These are phyloP conservation scores for Ramazzottius varieornatus DNA, from an alignment of 2,888 invertebrate genomes.

Conservation along the genomic window DNA sequence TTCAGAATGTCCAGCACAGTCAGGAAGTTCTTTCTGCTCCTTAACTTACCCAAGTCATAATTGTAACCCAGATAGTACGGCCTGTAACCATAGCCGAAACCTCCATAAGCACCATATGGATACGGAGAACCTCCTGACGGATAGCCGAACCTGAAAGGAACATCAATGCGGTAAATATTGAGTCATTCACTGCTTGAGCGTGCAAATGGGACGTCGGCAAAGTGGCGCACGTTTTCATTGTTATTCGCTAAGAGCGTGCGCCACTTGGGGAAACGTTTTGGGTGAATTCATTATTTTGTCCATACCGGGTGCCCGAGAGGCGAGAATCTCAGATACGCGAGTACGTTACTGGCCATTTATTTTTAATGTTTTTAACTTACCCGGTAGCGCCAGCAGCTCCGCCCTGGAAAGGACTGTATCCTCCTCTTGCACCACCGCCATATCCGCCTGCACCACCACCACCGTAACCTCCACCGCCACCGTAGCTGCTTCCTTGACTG, in stretches of 20 bases:
- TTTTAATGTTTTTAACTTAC: not conserved
- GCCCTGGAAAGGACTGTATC: not conserved
- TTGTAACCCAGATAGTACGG: constrained; percentile 2
- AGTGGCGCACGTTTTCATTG: too few relatives aligned
- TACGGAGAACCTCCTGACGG: not conserved
- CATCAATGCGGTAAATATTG: too few relatives aligned
- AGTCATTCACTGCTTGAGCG: too few relatives aligned
- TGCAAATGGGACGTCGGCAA: too few relatives aligned
- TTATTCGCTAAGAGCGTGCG: too few relatives aligned
- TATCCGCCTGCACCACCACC: not conserved
- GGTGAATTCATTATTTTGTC: too few relatives aligned
- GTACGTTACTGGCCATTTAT: too few relatives aligned
- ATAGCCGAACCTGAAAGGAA: not conserved
- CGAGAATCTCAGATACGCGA: too few relatives aligned
- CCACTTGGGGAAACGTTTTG: too few relatives aligned
- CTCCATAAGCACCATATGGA: constrained; percentile 1
- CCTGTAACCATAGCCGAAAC: not conserved
- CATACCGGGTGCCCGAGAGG: too few relatives aligned
- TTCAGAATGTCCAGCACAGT: not conserved
- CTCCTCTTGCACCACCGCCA: not conserved
- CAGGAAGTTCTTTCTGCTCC: not conserved
- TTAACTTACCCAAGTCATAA: not conserved
- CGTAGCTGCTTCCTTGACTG: not conserved
- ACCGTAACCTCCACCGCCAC: not conserved
- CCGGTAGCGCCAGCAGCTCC: not conserved